A percentile compares a stretch with the other conserved stretches of the same genome.
These are phyloP conservation scores for Ia io DNA, from an alignment of 2,113 vertebrate genomes.

Conservation along the genomic window DNA sequence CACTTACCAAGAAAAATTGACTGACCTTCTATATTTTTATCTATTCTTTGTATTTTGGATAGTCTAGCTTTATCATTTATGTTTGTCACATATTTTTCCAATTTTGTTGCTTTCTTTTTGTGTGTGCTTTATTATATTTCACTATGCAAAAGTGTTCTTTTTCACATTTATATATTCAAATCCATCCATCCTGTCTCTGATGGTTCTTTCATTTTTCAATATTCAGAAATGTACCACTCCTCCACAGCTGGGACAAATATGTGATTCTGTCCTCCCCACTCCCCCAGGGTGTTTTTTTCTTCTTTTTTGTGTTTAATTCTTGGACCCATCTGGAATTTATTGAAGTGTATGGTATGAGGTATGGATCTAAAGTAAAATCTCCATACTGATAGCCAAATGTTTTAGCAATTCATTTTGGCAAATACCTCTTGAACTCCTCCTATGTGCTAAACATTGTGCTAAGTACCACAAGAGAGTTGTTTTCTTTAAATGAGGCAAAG, in stretches of 20 bases:
- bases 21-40: conserved; percentile 40
- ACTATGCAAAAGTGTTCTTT: conserved; percentile 64
- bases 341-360: conserved; percentile 75
- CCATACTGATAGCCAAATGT: conserved; percentile 72
- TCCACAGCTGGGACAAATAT: conserved; percentile 76
- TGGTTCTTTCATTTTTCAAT: conserved; percentile 71
- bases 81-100: conserved; percentile 65
- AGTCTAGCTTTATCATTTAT: conserved; percentile 38
- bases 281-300: conserved; percentile 66
- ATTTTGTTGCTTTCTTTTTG: conserved; percentile 69
- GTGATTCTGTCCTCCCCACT: conserved; percentile 64
- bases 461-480: conserved; percentile 41
- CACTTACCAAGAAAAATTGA: conserved; percentile 8
- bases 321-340: conserved; percentile 74
- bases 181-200: conserved; percentile 57
- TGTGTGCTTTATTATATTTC: conserved; percentile 65
- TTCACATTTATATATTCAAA: conserved; percentile 70
- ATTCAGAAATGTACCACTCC: conserved; percentile 68
- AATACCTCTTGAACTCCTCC: conserved; percentile 61
- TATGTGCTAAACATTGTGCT: conserved; percentile 60
- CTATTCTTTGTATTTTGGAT: conserved; percentile 36
- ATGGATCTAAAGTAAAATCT: conserved; percentile 74
- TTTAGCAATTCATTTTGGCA: conserved; percentile 70
- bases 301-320: conserved; percentile 69
- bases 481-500: conserved; percentile 5